phyloP scores from a whole-genome alignment of 1,140 invertebrate species.

The Popillia japonica region DNA sequence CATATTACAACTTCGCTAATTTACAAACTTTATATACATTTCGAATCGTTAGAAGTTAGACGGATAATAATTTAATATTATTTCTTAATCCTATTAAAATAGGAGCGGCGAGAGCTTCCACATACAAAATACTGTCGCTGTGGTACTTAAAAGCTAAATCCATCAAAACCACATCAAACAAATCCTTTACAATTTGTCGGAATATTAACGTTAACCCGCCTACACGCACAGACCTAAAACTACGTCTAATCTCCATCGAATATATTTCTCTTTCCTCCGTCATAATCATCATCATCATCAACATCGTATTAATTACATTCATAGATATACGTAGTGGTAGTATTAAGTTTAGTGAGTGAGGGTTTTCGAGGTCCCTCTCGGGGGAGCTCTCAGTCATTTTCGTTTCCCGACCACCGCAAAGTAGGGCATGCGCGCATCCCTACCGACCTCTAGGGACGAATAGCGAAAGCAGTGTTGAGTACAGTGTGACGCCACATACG shows the following conservation, averaged over 20 bases:
- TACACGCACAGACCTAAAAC: not conserved
- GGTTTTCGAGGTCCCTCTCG: not conserved
- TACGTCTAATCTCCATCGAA: not conserved
- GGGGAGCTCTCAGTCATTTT: not conserved
- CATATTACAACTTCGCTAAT: not conserved
- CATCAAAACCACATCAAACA: constrained; percentile 18
- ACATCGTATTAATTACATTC: constrained; percentile 1
- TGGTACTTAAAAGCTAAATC: not conserved
- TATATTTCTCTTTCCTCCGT: not conserved
- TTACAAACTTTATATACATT: not conserved
- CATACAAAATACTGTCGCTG: not conserved
- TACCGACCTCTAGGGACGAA: not conserved
- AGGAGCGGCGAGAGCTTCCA: not conserved
- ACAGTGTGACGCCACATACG: not conserved
- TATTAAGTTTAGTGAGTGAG: not conserved
- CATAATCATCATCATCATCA: not conserved
- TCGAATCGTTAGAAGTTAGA: not conserved
- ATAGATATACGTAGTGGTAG: not conserved
- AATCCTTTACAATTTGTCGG: constrained; percentile 3
- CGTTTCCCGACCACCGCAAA: not conserved
- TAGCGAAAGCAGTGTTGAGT: constrained; percentile 5
- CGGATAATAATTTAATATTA: constrained; percentile 3
- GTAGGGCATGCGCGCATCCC: not conserved
- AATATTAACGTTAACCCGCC: not conserved
- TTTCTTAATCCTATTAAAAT: not conserved